Evolutionary conservation across 1,140 invertebrate genomes (phyloP), one percentile per base, ranked within the genome.

Genomic region (Phymorhynchus buccinoides): DNA sequence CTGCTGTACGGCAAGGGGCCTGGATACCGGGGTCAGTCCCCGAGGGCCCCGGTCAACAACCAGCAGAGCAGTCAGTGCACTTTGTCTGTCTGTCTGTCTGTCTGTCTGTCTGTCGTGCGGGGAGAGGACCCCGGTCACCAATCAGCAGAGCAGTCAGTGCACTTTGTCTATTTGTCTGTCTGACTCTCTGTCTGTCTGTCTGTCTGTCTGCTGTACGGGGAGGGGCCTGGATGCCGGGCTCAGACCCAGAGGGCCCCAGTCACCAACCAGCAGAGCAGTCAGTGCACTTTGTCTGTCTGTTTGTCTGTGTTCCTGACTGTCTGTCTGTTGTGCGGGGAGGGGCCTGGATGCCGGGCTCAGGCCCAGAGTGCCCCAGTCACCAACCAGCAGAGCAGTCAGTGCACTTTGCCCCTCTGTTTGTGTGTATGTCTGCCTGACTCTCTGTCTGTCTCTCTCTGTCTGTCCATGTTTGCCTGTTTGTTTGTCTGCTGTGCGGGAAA

Each of bases 1-100:
- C 30, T 81, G n/a, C 80, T 66, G 16, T 81, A 66, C 62, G 78
- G 78, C 35, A 32, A 52, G 1, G 78, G 78, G 42, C 78, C 78
- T 0, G 78, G 78, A 3, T 81, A 81, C 80, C 52, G 80, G 12
- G 18, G 22, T 7, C 16, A 18, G n/a, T 16, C 44, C 16, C 9
- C 30, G 9, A 27, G 78, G 16, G n/a, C 12, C 16, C 7, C 22
- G 6, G 12, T 81, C 32, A 66, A 35, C 27, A 81, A 39, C 39
- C 32, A 16, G 27, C 7, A 62, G 48, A 56, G 44, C 48, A 62
- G 48, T 81, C n/a, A 42, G 80, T 81, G 16, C 30, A 66, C 9
- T 37, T 3, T 37, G 32, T 73, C 27, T 37, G 18, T 22, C 62
- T 30, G 62, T n/a, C 62, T 22, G 6, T 66, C 7, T 66, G 62